phyloP scores from a whole-genome alignment of 64 coral and sea anemone genomes.

The Acropora tenuis region DNA sequence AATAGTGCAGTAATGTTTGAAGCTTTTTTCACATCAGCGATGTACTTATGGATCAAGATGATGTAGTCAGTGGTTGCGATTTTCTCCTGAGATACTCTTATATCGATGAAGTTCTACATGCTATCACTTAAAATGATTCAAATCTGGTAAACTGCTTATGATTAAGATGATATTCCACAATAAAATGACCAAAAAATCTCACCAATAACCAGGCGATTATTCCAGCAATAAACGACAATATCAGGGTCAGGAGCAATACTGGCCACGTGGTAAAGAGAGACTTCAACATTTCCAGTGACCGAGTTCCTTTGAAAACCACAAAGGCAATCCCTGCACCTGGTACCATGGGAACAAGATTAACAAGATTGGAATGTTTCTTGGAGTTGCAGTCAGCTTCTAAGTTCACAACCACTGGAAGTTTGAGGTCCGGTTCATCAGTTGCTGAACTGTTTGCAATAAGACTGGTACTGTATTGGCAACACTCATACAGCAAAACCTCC shows the following conservation, averaged over 20 bases:
- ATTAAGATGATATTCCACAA: no score
- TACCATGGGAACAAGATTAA: conserved; percentile 63
- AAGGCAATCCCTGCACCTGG: conserved; percentile 65
- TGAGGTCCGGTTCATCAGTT: neutral
- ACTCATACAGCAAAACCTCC: neutral
- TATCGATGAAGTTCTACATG: no score
- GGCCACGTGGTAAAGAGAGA: conserved; percentile 64
- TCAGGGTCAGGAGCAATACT: conserved; percentile 49
- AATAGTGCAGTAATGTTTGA: no score
- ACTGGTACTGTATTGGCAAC: neutral
- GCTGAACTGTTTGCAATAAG: neutral
- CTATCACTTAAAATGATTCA: no score
- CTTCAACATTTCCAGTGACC: conserved; percentile 26
- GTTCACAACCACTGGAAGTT: conserved; percentile 55
- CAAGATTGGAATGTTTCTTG: conserved; percentile 34
- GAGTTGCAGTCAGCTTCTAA: conserved; percentile 43
- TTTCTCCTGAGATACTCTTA: no score
- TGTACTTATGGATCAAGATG: no score
- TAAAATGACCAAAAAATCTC: neutral
- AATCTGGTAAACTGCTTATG: no score
- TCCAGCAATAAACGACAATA: conserved; percentile 64
- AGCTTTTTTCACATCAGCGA: no score
- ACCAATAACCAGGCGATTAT: conserved; percentile 68
- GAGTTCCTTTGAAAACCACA: conserved; percentile 29
- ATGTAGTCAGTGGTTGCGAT: no score